These are phyloP conservation scores for Rachycentron canadum DNA, from an alignment of 2,797 vertebrate genomes.

Conservation along the genomic window DNA sequence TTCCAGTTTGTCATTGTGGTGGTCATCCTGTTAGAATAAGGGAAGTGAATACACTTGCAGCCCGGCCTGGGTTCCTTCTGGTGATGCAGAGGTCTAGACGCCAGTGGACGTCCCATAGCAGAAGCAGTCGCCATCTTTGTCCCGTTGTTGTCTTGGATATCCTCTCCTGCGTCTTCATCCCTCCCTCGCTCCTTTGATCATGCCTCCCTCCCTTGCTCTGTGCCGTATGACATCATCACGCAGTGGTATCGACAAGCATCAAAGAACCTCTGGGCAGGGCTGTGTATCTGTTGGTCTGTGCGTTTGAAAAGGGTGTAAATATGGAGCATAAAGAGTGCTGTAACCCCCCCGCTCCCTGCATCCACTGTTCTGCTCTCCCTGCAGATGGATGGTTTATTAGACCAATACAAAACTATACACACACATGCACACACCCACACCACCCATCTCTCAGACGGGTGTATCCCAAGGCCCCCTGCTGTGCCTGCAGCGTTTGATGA, in stretches of 20 bases:
- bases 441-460: conserved; percentile 75
- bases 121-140: conserved; percentile 85
- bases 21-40: conserved; percentile 65
- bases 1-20: conserved; percentile 62
- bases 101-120: conserved; percentile 76
- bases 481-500: conserved; percentile 80
- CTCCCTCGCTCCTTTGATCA: conserved; percentile 81
- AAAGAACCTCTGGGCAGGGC: conserved; percentile 78
- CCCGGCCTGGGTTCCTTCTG: conserved; percentile 40
- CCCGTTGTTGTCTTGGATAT: conserved; percentile 84
- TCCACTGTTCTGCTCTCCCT: conserved; percentile 68
- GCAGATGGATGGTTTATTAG: conserved; percentile 78
- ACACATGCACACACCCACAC: conserved; percentile 72
- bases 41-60: conserved; percentile 22
- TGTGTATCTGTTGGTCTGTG: conserved; percentile 66
- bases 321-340: conserved; percentile 72
- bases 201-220: conserved; percentile 78
- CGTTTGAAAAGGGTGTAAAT: conserved; percentile 77
- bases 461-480: conserved; percentile 81
- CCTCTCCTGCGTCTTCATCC: conserved; percentile 80
- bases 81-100: conserved; percentile 60
- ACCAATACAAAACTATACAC: conserved; percentile 73
- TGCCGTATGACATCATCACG: conserved; percentile 84
- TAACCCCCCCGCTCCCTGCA: conserved; percentile 57
- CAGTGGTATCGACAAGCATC: conserved; percentile 82